phyloP scores from a whole-genome alignment of 2,797 vertebrate species.

The Anolis apletophallus region DNA sequence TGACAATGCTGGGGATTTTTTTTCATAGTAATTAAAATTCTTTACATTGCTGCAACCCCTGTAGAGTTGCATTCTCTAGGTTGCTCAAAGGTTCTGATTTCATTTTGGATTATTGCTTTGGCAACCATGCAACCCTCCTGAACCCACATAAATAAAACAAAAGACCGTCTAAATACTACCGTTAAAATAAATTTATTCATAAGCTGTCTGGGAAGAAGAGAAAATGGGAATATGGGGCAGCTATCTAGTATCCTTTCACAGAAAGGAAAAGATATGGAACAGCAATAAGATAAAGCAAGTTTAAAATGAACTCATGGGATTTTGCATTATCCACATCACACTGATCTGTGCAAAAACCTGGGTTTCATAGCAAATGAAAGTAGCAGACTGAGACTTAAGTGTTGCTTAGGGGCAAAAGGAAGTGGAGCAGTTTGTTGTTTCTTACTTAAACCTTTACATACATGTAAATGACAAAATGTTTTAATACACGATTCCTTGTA shows the following conservation, averaged over 20 bases:
- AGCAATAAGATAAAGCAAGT: not conserved
- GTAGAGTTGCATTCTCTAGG: slow-evolving; percentile 70
- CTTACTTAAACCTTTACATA: not conserved
- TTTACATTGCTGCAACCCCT: slow-evolving; percentile 58
- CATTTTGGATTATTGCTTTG: slow-evolving; percentile 65
- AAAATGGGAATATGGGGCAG: slow-evolving; percentile 1
- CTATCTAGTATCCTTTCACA: not conserved
- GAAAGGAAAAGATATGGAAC: not conserved
- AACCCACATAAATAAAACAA: slow-evolving; percentile 41
- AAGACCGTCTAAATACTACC: slow-evolving; percentile 40
- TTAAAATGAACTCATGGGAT: slow-evolving; percentile 12
- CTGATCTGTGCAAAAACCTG: slow-evolving; percentile 15
- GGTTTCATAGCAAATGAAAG: slow-evolving; percentile 28
- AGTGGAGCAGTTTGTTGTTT: not conserved
- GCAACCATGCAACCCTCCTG: slow-evolving; percentile 46
- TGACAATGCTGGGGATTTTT: slow-evolving; percentile 27
- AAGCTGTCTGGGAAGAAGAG: not conserved
- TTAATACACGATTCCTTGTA: not conserved
- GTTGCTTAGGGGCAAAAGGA: not conserved
- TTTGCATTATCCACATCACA: not conserved
- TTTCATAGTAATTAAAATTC: slow-evolving; percentile 56
- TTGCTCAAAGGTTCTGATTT: slow-evolving; percentile 67
- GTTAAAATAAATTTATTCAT: slow-evolving; percentile 19
- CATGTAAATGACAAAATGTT: not conserved
- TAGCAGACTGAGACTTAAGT: slow-evolving; percentile 12